These are phyloP conservation scores for Sclerurus mexicanus DNA, from an alignment of 2,113 vertebrate species.

Conservation along the genomic window DNA sequence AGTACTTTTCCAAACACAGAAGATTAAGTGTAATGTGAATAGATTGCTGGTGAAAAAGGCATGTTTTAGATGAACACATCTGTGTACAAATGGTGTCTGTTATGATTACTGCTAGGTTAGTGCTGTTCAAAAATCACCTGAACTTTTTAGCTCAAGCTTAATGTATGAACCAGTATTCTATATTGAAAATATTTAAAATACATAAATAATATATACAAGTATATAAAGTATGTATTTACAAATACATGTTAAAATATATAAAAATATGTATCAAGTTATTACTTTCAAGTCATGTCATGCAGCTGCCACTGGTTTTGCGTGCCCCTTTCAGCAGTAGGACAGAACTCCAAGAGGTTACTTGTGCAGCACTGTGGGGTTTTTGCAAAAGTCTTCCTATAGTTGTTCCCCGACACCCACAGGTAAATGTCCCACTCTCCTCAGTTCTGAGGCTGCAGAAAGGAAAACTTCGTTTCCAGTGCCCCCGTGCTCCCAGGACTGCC, in stretches of 20 bases:
- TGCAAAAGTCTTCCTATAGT: not conserved
- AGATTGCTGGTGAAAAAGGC: not conserved
- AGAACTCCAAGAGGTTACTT: not conserved
- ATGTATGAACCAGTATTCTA: not conserved
- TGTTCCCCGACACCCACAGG: not conserved
- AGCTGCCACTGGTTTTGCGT: not conserved
- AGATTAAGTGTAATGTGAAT: not conserved
- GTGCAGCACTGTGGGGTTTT: not conserved
- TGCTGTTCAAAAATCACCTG: not conserved
- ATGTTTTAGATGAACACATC: not conserved
- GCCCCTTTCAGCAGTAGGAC: not conserved
- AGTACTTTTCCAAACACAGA: not conserved
- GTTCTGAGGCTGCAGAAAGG: not conserved
- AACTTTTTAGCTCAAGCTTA: not conserved
- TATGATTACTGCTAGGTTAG: not conserved
- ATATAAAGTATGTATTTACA: not conserved
- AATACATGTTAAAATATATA: not conserved
- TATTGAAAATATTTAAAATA: not conserved
- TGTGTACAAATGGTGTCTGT: not conserved
- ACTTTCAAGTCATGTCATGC: not conserved
- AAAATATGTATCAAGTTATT: not conserved
- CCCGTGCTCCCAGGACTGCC: not conserved
- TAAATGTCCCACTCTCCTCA: not conserved
- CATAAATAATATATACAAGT: not conserved
- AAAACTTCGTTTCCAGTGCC: not conserved